Conservation (phyloP, 2,113 vertebrate species). For the Hiodon tergisus region DNA sequence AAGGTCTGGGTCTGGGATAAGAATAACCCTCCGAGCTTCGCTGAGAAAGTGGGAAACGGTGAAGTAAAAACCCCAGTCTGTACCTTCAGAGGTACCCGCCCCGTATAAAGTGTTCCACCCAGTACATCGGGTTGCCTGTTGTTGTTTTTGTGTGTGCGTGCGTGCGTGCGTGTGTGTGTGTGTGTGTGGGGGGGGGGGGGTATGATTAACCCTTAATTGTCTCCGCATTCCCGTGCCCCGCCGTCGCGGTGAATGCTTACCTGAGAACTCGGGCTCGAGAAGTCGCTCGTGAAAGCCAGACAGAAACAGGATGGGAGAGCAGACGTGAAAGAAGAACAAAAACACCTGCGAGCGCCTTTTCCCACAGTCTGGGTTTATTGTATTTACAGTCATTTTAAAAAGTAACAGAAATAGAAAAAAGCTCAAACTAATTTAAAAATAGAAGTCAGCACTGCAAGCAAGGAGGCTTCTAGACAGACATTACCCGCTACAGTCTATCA, state of each 20-base stretch:
- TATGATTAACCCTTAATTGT: neutral
- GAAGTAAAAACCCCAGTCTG: too few relatives aligned
- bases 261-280: too few relatives aligned
- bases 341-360: slow-evolving; percentile 12
- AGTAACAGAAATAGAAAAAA: slow-evolving; percentile 46
- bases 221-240: too few relatives aligned
- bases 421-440: slow-evolving; percentile 39
- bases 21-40: neutral
- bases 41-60: neutral
- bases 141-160: too few relatives aligned
- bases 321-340: neutral
- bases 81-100: too few relatives aligned
- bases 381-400: slow-evolving; percentile 47
- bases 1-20: slow-evolving; percentile 1
- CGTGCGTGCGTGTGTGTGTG: too few relatives aligned
- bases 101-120: too few relatives aligned
- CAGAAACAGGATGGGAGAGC: too few relatives aligned
- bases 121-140: too few relatives aligned
- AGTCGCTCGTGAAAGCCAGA: too few relatives aligned
- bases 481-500: slow-evolving; percentile 20
- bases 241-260: too few relatives aligned
- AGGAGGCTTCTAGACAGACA: slow-evolving; percentile 24
- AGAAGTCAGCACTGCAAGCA: slow-evolving; percentile 31
- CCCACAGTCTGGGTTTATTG: slow-evolving; percentile 37
- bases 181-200: neutral